Evolutionary conservation across 1,140 invertebrate genomes (phyloP).

Genomic region (Apocrypta bakeri): DNA sequence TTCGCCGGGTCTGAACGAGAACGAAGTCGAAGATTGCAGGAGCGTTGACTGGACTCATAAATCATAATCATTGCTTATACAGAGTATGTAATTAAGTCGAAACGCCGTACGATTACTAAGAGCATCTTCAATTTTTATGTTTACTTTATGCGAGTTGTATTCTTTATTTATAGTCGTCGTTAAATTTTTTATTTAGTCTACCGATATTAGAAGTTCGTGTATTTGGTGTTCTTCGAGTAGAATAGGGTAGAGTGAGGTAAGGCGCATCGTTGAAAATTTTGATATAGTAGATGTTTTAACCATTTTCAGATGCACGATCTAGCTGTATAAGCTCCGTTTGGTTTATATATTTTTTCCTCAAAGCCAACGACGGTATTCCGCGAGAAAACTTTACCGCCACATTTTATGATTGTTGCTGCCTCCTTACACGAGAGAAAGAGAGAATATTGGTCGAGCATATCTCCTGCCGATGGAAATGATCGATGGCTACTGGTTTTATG

Average conservation of each 20-base stretch:
- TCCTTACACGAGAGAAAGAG: too few species aligned
- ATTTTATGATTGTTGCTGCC: not conserved
- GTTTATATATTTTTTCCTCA: not conserved
- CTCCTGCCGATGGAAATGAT: not conserved
- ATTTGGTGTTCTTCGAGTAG: not conserved
- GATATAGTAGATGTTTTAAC: too few species aligned
- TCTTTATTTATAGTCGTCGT: not conserved
- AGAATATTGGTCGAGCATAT: not conserved
- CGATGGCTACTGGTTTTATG: not conserved
- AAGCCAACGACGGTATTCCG: not conserved
- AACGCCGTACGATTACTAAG: not conserved
- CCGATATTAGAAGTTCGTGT: not conserved
- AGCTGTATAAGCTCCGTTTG: too few species aligned
- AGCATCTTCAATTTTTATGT: not conserved
- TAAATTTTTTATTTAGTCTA: not conserved
- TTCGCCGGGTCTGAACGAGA: not conserved
- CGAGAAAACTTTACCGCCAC: not conserved
- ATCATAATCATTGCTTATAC: not conserved
- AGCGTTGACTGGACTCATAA: not conserved
- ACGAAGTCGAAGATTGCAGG: not conserved
- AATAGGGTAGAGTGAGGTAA: not conserved
- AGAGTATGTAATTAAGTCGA: not conserved
- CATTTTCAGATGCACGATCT: too few species aligned
- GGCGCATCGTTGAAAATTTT: too few species aligned
- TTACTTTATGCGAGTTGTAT: not conserved